Percentiles rank a stretch among this genome's conserved stretches.
phyloP scores from a whole-genome alignment of 2,113 vertebrate species.

The Neoarius graeffei region DNA sequence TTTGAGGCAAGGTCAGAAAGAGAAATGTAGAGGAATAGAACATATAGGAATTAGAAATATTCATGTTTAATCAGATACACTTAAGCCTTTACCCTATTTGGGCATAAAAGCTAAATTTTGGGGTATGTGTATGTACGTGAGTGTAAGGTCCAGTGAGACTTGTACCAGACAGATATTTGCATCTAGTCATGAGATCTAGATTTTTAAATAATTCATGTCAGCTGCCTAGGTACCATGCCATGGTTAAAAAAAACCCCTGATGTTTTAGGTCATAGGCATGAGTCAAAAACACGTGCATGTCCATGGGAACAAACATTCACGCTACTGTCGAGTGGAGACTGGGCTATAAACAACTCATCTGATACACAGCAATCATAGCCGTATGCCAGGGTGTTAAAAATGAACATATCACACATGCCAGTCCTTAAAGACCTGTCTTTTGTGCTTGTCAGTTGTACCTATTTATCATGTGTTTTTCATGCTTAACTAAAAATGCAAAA shows the following conservation, averaged over 20 bases:
- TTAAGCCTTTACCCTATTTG: not conserved
- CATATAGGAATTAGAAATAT: not conserved
- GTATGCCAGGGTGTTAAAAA: not conserved
- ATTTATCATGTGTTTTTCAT: not conserved
- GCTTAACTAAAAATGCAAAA: not conserved
- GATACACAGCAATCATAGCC: slow-evolving; percentile 15
- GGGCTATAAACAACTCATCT: slow-evolving; percentile 32
- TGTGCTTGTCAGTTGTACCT: not conserved
- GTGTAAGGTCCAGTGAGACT: not conserved
- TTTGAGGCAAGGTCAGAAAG: slow-evolving; percentile 2
- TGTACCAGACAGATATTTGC: not conserved
- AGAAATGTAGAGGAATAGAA: not conserved
- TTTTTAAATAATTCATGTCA: slow-evolving; percentile 11
- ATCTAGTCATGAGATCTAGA: slow-evolving; percentile 4
- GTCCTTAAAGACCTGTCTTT: not conserved
- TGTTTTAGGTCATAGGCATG: not conserved
- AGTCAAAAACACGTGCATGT: slow-evolving; percentile 30
- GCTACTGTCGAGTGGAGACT: not conserved
- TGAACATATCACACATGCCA: not conserved
- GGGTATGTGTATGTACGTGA: too few species aligned
- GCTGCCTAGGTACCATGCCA: slow-evolving; percentile 24
- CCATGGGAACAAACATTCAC: slow-evolving; percentile 28
- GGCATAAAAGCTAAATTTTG: not conserved
- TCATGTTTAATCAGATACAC: not conserved
- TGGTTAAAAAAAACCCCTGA: not conserved